Evolutionary conservation across 1,140 invertebrate genomes (phyloP), one percentile per base, ranked within the genome.

Genomic region (Paralvinella palmiformis): DNA sequence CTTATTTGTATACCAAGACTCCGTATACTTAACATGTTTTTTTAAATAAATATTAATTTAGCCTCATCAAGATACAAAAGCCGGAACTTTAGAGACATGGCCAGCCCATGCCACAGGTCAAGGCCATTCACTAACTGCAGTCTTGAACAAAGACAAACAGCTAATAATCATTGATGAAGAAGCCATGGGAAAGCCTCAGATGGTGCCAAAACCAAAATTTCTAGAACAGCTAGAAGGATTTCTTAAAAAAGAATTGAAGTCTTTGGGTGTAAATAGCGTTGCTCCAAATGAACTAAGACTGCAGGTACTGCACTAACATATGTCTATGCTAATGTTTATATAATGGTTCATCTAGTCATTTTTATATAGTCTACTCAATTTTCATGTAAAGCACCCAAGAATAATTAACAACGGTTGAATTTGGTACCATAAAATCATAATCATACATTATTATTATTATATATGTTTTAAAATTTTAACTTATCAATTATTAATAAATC

Each of bases 61-160:
- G 77, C 76, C 76, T 5, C 75, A 73, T 70, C 70, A 75, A 13
- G 77, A 78, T 62, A 77, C 73, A 57, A 69, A 70, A 61, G 69
- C 76, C 36, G 79, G 78, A 7, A 72, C 72, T 50, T 62, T 81
- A n/a, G 79, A 81, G 62, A 74, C 75, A 31, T 81, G 79, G 79
- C 79, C 79, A 56, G 78, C 79, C 7, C 76, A 81, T 72, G 76
- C 79, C 20, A 74, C 76, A 64, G 73, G 75, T 41, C 73, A 76
- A 50, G 68, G 68, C 24, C 62, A 71, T 1, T 66, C 72, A 15
- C 68, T 70, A 15, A 68, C 73, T 22, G 65, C 77, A 29, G 65
- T 72, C 58, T 45, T 81, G 60, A 74, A 76, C 10, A 78, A 76
- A 62, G 71, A 73, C 37, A 79, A 79, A 64, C 73, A 68, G 29